Evolutionary conservation across 1,140 invertebrate species (phyloP), one percentile per base, ranked within the genome.

Genomic region (Odontomachus brunneus): DNA sequence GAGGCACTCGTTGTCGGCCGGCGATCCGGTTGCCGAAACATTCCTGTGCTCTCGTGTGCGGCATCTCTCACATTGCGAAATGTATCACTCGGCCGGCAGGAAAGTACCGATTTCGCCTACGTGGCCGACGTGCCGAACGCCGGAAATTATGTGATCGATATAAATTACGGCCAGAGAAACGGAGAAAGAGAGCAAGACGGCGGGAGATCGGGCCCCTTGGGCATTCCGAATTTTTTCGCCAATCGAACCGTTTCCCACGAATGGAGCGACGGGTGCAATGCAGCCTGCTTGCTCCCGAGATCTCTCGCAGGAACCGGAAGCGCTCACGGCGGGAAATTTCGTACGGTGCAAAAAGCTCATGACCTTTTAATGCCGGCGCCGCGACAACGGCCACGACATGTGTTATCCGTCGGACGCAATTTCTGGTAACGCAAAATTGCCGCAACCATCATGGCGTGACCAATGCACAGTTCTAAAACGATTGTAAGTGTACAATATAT

Each of bases 111-210:
- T 90, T 91, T 91, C 86, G 83, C 80, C 85, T 67, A 67, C 57
- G 53, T 82, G 49, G 83, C 80, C 85, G 63, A 67, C 57, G 53
- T 82, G 49, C 44, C 53, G 55, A 65, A 69, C 72, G 88, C 89
- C 89, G 91, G 90, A 91, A 89, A 91, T 89, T 90, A 86, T 88
- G 84, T 84, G 88, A 88, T 88, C 88, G 84, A 89, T 89, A 91
- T 88, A 88, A 91, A 90, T 90, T 89, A 81, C 82, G 33, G 24
- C 11, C 53, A 3, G 72, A 75, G 24, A n/a, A 11, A 44, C 3
- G 38, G 38, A 44, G 3, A 48, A 14, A 19, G 33, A 44, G 29
- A 29, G 17, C 0, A 4, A 69, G 66, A 69, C 67, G 49, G 65
- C 62, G 76, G 49, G 17, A 29, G 33, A 66, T 78, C 33, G 15